Evolutionary conservation across 2,797 vertebrate species (phyloP).

Genomic region (Coreius guichenoti): DNA sequence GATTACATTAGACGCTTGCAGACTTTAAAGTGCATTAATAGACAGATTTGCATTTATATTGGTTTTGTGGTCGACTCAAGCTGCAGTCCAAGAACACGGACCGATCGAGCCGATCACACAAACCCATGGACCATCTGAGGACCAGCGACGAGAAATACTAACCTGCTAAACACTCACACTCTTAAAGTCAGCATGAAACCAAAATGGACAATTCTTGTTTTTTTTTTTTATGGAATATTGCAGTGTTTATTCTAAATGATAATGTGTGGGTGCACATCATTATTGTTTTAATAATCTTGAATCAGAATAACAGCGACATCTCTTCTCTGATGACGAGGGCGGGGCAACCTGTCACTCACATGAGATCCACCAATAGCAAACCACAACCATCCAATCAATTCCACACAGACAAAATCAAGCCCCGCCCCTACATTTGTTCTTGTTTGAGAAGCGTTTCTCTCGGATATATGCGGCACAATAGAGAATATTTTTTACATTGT

Average conservation of each 20-base stretch:
- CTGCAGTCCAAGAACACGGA: constrained; percentile 75
- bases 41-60: constrained; percentile 87
- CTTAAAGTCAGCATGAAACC: background rate
- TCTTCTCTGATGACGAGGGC: background rate
- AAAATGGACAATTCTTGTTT: background rate
- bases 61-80: constrained; percentile 75
- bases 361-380: too few species aligned
- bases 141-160: constrained; percentile 8
- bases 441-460: too few species aligned
- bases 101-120: constrained; percentile 64
- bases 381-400: too few species aligned
- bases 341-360: background rate
- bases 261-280: background rate
- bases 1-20: constrained; percentile 78
- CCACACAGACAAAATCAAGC: too few species aligned
- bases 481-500: too few species aligned
- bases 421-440: too few species aligned
- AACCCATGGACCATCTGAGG: constrained; percentile 68
- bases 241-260: background rate
- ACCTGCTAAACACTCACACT: background rate
- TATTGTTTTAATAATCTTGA: background rate
- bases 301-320: background rate
- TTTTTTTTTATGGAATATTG: background rate
- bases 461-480: too few species aligned
- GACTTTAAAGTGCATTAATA: constrained; percentile 83